These are phyloP conservation scores for Anoplophora glabripennis DNA, from an alignment of 1,140 invertebrate genomes.

Conservation along the genomic window DNA sequence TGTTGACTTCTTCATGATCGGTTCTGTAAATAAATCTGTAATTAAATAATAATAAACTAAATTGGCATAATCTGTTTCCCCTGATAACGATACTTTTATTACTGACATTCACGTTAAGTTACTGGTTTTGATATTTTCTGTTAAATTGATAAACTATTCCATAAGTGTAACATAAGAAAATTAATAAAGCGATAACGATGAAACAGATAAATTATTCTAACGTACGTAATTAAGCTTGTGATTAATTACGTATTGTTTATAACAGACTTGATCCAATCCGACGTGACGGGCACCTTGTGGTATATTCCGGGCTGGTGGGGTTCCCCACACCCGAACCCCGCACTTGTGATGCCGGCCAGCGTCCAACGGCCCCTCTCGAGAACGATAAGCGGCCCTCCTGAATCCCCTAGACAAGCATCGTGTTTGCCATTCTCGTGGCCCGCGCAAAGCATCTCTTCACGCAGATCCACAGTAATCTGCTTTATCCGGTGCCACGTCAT, in stretches of 20 bases:
- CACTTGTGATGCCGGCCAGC: conserved; percentile 80
- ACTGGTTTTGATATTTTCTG: too few species aligned
- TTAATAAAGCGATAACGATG: too few species aligned
- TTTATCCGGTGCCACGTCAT: conserved; percentile 76
- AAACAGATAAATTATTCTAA: too few species aligned
- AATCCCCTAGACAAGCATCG: conserved; percentile 82
- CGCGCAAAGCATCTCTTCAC: conserved; percentile 80
- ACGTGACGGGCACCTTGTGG: conserved; percentile 70
- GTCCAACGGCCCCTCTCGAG: conserved; percentile 65
- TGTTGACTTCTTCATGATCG: too few species aligned
- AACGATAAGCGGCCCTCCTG: conserved; percentile 77
- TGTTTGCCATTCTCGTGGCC: conserved; percentile 77
- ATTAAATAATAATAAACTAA: too few species aligned
- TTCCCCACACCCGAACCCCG: conserved; percentile 81
- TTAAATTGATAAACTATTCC: too few species aligned
- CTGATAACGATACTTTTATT: too few species aligned
- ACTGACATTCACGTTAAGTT: too few species aligned
- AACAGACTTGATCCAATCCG: conserved; percentile 66
- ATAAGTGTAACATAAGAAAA: too few species aligned
- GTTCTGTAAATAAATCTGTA: too few species aligned
- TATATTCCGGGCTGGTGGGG: conserved; percentile 85
- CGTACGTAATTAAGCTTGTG: too few species aligned
- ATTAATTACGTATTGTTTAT: conserved; percentile 31
- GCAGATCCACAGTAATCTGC: conserved; percentile 69
- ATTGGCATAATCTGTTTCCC: too few species aligned